These are phyloP conservation scores for Pemphigus obesinymphae DNA, from an alignment of 1,140 invertebrate species.

Conservation along the genomic window DNA sequence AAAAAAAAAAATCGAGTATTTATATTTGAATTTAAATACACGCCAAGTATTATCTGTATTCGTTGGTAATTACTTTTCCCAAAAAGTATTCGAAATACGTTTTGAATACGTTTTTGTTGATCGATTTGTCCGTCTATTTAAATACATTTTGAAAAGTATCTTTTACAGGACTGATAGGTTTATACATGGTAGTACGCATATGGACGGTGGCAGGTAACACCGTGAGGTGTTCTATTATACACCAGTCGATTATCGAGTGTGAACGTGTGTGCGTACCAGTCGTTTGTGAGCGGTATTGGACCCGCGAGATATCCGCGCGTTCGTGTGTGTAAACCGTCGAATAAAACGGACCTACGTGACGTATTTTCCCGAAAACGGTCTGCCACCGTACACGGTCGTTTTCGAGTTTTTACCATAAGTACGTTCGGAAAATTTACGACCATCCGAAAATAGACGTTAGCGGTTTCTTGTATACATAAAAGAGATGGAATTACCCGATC, in stretches of 20 bases:
- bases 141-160: too few relatives aligned
- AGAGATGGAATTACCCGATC: too few relatives aligned
- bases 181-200: neutral
- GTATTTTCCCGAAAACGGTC: neutral
- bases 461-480: neutral
- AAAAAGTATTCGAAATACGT: too few relatives aligned
- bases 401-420: neutral
- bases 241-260: slow-evolving; percentile 11
- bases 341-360: slow-evolving; percentile 26
- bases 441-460: neutral
- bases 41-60: too few relatives aligned
- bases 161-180: too few relatives aligned
- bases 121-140: too few relatives aligned
- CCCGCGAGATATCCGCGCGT: neutral
- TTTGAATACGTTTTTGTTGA: too few relatives aligned
- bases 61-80: too few relatives aligned
- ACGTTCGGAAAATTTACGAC: neutral
- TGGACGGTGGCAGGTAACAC: neutral
- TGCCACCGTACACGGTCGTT: neutral
- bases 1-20: too few relatives aligned
- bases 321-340: slow-evolving; percentile 9
- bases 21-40: too few relatives aligned
- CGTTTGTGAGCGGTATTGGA: neutral
- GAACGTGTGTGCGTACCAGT: neutral
- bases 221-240: slow-evolving; percentile 11